A percentile compares a stretch with the other conserved stretches of the same genome.
phyloP scores from a whole-genome alignment of 2,797 vertebrate genomes.

The Thamnophis elegans region DNA sequence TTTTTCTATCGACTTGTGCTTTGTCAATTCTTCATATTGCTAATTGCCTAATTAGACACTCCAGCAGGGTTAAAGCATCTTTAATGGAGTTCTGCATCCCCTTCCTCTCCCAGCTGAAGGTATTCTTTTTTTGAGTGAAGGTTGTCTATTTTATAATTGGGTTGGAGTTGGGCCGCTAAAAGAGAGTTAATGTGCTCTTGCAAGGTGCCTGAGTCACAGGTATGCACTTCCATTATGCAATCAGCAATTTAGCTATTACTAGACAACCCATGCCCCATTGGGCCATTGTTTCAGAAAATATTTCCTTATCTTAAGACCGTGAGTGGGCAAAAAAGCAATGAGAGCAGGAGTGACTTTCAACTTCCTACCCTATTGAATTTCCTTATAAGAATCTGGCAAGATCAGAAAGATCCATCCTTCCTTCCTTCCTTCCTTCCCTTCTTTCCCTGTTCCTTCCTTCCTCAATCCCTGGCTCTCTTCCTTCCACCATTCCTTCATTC shows the following conservation, averaged over 20 bases:
- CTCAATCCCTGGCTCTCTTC: not conserved
- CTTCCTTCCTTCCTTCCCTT: not conserved
- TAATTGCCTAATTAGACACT: conserved; percentile 62
- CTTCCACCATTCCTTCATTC: not conserved
- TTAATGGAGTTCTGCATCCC: conserved; percentile 43
- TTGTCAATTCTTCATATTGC: conserved; percentile 49
- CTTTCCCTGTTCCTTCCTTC: not conserved
- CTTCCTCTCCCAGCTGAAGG: not conserved
- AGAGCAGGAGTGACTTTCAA: not conserved
- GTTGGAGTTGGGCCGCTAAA: conserved; percentile 23
- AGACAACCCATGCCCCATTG: not conserved
- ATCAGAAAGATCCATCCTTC: not conserved
- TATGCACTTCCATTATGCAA: not conserved
- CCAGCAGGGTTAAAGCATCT: conserved; percentile 36
- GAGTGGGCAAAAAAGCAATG: not conserved
- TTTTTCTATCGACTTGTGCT: conserved; percentile 29
- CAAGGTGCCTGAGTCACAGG: not conserved
- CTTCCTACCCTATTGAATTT: not conserved
- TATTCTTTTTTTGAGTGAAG: conserved; percentile 29
- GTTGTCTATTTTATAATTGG: conserved; percentile 44
- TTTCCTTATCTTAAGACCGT: not conserved
- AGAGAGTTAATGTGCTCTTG: not conserved
- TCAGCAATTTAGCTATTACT: not conserved
- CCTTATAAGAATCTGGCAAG: not conserved
- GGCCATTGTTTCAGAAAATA: not conserved